Evolutionary conservation across 2,797 vertebrate genomes (phyloP), one percentile per base, ranked within the genome.

Genomic region (Champsocephalus esox): DNA sequence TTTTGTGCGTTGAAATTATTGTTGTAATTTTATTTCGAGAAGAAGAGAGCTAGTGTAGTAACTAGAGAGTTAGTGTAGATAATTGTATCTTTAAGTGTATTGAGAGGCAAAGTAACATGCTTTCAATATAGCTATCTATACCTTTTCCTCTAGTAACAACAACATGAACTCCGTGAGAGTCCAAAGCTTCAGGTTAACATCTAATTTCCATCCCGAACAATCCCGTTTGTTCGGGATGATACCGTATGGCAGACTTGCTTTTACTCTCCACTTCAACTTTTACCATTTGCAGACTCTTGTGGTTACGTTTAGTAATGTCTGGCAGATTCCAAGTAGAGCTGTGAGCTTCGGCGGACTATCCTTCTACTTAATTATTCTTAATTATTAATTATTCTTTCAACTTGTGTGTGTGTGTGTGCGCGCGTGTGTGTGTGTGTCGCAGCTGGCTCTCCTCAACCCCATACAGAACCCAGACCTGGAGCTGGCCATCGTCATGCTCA

Each of bases 401-500:
- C 19, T 19, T 2, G 2, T 24, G 24, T 24, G 24, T 24, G 24
- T 24, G 24, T 24, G 24, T 24, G 24, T 24, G 24, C 3, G 24
- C 3, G 24, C 3, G 24, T 24, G 24, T 24, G 24, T 24, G 24
- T 24, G 32, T 88, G 72, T 79, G 45, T 86, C 34, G 41, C 95
- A 99, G 98, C 95, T 99, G 90, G 95, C 96, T 88, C 95, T 96
- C 49, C 87, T 97, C 92, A 99, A 98, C 85, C 96, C 96, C 70
- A 98, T 99, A 89, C 84, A 96, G 72, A 96, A 98, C 88, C 97
- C 98, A 63, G 93, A 96, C 79, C 71, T 99, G 96, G 97, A 99
- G 85, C 93, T 99, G 92, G 97, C 98, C 82, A 97, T 99, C 68
- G 98, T 99, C 89, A 98, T 99, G 97, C 95, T 99, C 83, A 99